These are phyloP conservation scores for Bombus confusus DNA, from an alignment of 1,140 invertebrate species.

Conservation along the genomic window DNA sequence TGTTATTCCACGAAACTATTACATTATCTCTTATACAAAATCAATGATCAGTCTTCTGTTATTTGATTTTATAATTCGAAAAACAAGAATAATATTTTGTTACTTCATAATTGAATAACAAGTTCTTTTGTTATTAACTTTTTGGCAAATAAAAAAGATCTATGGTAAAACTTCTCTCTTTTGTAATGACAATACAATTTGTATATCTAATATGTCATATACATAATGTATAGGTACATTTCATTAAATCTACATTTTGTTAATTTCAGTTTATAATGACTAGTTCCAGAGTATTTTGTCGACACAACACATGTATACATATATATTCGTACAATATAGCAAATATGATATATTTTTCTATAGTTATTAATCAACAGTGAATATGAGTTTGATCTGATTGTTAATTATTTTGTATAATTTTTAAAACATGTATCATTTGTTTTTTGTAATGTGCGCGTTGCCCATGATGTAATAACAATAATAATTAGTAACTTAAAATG, in stretches of 20 bases:
- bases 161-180: background rate
- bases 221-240: background rate
- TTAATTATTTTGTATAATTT: slow-evolving; percentile 42
- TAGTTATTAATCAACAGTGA: slow-evolving; percentile 25
- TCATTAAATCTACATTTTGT: slow-evolving; percentile 5
- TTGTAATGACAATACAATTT: slow-evolving; percentile 14
- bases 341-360: slow-evolving; percentile 62
- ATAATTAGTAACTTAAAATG: slow-evolving; percentile 2
- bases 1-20: slow-evolving; percentile 31
- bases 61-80: slow-evolving; percentile 19
- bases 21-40: slow-evolving; percentile 23
- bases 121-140: background rate
- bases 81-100: background rate
- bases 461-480: background rate
- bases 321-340: slow-evolving; percentile 30
- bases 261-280: slow-evolving; percentile 11
- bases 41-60: slow-evolving; percentile 4
- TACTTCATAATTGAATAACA: background rate
- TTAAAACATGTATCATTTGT: slow-evolving; percentile 27
- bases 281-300: background rate
- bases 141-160: background rate
- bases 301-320: background rate
- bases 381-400: slow-evolving; percentile 38
- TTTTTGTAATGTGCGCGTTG: slow-evolving; percentile 27
- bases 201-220: background rate